phyloP scores from a whole-genome alignment of 2,113 vertebrate genomes.

The Formicarius rufipectus region DNA sequence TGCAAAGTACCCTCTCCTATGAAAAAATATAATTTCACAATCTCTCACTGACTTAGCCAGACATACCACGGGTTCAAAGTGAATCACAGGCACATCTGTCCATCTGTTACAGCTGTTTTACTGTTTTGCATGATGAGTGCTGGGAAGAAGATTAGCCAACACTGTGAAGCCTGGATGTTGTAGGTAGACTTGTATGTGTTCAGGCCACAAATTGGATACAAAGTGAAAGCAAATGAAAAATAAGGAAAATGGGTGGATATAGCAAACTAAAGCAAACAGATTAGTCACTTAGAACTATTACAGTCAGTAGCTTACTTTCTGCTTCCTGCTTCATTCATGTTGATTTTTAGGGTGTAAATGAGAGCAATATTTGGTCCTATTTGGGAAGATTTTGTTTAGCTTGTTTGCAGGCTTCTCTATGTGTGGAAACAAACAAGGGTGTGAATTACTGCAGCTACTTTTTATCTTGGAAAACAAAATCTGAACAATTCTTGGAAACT shows the following conservation, averaged over 20 bases:
- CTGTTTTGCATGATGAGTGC: not conserved
- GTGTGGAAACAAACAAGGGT: not conserved
- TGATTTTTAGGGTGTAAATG: slow-evolving; percentile 19
- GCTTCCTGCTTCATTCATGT: not conserved
- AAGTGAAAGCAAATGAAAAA: not conserved
- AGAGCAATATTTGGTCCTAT: not conserved
- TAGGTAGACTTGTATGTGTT: not conserved
- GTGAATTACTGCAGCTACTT: not conserved
- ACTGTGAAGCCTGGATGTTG: not conserved
- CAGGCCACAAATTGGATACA: not conserved
- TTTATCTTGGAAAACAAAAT: not conserved
- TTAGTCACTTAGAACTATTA: not conserved
- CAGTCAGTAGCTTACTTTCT: not conserved
- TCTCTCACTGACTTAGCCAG: not conserved
- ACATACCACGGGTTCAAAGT: not conserved
- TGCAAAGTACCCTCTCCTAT: not conserved
- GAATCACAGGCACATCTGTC: not conserved
- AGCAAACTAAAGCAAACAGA: slow-evolving; percentile 3
- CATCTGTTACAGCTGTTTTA: not conserved
- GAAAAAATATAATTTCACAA: not conserved
- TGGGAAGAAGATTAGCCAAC: not conserved
- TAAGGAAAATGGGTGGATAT: not conserved
- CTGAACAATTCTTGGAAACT: not conserved
- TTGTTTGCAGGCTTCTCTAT: not conserved
- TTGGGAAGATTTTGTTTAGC: not conserved